Conservation (phyloP, 2,888 invertebrate species). For the Sphecodes monilicornis region DNA sequence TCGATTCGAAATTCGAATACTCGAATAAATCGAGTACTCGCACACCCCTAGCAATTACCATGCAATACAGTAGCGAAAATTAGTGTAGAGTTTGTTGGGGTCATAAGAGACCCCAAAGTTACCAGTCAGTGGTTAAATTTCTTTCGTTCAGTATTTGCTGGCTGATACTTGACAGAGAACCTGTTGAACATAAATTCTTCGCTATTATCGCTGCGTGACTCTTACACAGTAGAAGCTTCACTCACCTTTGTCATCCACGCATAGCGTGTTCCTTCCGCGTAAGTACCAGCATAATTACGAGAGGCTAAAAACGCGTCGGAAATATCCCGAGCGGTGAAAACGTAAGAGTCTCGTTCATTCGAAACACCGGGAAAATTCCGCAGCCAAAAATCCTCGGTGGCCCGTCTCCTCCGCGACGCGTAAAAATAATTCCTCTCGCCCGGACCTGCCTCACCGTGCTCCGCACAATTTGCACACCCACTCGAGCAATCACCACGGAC, state of each 20-base stretch:
- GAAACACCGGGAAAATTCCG: not conserved
- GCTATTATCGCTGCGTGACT: not conserved
- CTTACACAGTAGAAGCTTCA: not conserved
- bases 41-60: too few species aligned
- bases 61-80: not conserved
- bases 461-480: conserved; percentile 48
- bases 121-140: not conserved
- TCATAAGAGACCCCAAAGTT: not conserved
- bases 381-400: conserved; percentile 4
- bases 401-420: conserved; percentile 29
- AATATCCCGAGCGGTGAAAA: not conserved
- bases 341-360: not conserved
- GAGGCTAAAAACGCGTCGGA: not conserved
- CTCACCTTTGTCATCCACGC: not conserved
- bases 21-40: too few species aligned
- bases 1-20: too few species aligned
- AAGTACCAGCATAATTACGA: conserved; percentile 2
- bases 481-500: conserved; percentile 54
- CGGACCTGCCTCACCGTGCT: conserved; percentile 21
- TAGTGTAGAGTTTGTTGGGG: too few species aligned
- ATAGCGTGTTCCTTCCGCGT: not conserved
- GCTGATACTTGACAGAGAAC: not conserved
- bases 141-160: not conserved
- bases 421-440: conserved; percentile 47
- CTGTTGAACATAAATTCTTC: not conserved